Percentiles rank a stretch among this genome's conserved stretches.
These are phyloP conservation scores for Agelaius tricolor DNA, from an alignment of 2,113 vertebrate genomes.

Conservation along the genomic window DNA sequence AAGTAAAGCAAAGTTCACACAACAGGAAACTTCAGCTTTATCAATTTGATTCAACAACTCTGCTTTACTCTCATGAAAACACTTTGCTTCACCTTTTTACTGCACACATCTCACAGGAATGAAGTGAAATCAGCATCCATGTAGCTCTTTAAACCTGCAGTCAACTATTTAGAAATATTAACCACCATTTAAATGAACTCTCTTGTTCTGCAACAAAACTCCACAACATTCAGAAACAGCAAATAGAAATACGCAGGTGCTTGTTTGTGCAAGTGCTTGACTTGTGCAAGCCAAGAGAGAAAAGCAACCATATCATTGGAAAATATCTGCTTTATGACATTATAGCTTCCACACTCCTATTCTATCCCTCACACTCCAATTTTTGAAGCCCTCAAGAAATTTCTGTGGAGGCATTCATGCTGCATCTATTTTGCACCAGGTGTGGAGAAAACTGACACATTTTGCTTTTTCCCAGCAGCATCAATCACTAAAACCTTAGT, in stretches of 20 bases:
- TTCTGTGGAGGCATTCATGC: not conserved
- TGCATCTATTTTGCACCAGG: not conserved
- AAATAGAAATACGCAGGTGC: not conserved
- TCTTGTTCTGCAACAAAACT: not conserved
- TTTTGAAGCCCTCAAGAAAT: not conserved
- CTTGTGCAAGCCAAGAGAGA: not conserved
- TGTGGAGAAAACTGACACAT: not conserved
- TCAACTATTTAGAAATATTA: not conserved
- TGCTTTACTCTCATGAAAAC: not conserved
- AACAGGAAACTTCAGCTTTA: not conserved
- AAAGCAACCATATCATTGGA: not conserved
- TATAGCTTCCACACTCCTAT: not conserved
- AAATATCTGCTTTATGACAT: not conserved
- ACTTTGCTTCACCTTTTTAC: not conserved
- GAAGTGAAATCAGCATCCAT: not conserved
- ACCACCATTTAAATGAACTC: not conserved
- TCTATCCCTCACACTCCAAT: not conserved
- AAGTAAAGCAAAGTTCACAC: not conserved
- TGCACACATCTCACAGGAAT: not conserved
- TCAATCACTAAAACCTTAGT: constrained; percentile 46
- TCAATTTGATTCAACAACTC: not conserved
- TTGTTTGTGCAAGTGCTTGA: not conserved
- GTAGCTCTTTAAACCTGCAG: not conserved
- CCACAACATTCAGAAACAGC: not conserved
- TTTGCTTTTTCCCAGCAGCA: not conserved